Conservation (phyloP, 2,797 vertebrate species). For the Arnoldichthys spilopterus region DNA sequence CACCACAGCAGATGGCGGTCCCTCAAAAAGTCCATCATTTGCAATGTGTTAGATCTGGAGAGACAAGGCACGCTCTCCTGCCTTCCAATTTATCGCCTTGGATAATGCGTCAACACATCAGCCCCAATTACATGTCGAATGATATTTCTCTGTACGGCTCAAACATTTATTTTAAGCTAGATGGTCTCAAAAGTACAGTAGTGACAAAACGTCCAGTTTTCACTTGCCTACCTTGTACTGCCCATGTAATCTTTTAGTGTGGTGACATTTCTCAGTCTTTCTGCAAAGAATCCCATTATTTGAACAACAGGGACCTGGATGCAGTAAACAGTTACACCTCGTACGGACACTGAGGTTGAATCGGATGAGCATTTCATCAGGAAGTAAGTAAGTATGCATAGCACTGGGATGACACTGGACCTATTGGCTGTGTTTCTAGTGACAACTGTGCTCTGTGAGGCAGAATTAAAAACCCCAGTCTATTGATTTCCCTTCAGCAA, state of each 20-base stretch:
- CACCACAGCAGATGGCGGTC: slow-evolving; percentile 77
- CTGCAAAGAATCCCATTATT: not conserved
- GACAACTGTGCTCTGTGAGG: slow-evolving; percentile 69
- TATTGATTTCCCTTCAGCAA: slow-evolving; percentile 80
- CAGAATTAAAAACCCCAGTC: slow-evolving; percentile 74
- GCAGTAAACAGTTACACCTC: slow-evolving; percentile 5
- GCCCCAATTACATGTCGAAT: slow-evolving; percentile 38
- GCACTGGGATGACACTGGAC: slow-evolving; percentile 50
- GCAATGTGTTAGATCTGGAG: slow-evolving; percentile 64
- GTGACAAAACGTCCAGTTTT: not conserved
- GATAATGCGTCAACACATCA: slow-evolving; percentile 60
- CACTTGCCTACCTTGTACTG: not conserved
- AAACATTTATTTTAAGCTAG: not conserved
- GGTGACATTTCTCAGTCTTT: not conserved
- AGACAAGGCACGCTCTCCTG: slow-evolving; percentile 65
- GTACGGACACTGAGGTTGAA: slow-evolving; percentile 29
- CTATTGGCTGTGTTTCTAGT: slow-evolving; percentile 64
- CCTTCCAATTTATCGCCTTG: slow-evolving; percentile 59
- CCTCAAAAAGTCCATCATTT: slow-evolving; percentile 71
- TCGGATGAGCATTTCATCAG: slow-evolving; percentile 27
- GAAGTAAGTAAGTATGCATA: slow-evolving; percentile 39
- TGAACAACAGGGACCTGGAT: slow-evolving; percentile 6
- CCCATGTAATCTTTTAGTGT: not conserved
- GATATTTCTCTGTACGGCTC: not conserved
- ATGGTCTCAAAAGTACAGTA: not conserved